Evolutionary conservation across 2,888 invertebrate genomes (phyloP), one percentile per base, ranked within the genome.

Genomic region (Yponomeuta evonymella): DNA sequence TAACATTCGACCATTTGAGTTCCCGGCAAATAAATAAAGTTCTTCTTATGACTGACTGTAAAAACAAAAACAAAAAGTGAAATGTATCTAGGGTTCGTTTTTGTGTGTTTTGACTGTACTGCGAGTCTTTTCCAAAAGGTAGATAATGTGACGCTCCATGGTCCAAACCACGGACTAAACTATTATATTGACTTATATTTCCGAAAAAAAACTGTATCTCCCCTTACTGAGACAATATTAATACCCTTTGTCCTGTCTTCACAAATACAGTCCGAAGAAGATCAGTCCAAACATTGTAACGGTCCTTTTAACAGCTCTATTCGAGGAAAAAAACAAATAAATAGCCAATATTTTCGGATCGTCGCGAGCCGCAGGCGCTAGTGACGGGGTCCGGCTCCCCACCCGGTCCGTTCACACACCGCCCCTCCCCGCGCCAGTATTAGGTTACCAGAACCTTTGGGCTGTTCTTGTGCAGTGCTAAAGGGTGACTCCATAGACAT

Each of bases 401-500:
- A 81, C 81, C 82, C 83, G 83, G 81, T 76, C 77, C 81, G 83
- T 85, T 87, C 87, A 81, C 86, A 86, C 84, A 83, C 77, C 83
- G 48, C 83, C 82, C 78, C 80, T 76, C 76, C 77, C 77, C 78
- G 75, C 74, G 74, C 75, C 76, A 74, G 70, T 90, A 90, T 90
- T 91, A 82, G 89, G 90, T 90, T 91, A 91, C 88, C 84, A 86
- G 89, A 84, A 81, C 86, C 82, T 79, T 65, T 58, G 67, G 63
- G 63, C 6, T 63, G 33, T 67, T 64, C 48, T 23, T 43, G 36
- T 48, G 5, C 29, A 11, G 33, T 65, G 30, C 29, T 29, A 5
- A 63, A n/a, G n/a, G 63, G 12, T 23, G 23, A 63, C n/a, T 15
- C 63, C 63, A 63, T 23, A 63, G 63, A 63, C 63, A n/a, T 23